These are phyloP conservation scores for Octonoba sinensis DNA, from an alignment of 2,888 invertebrate genomes.

Conservation along the genomic window DNA sequence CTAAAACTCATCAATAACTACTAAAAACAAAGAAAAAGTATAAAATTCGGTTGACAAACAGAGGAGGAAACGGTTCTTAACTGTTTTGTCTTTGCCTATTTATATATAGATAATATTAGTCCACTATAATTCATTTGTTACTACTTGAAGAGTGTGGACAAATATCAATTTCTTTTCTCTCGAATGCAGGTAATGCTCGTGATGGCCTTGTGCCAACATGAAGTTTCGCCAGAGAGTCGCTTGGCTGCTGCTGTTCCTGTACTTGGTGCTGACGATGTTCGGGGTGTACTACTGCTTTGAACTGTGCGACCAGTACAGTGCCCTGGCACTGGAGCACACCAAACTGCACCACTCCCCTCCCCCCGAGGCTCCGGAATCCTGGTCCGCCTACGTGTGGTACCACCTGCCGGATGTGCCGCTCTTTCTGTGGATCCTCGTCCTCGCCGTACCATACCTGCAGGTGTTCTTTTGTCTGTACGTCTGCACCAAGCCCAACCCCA, in stretches of 20 bases:
- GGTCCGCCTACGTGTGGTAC: conserved; percentile 15
- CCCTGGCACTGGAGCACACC: conserved; percentile 45
- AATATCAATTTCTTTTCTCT: not conserved
- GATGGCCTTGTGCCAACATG: conserved; percentile 45
- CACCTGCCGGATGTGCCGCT: conserved; percentile 59
- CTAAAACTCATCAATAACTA: too few species aligned
- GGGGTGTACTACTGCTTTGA: conserved; percentile 54
- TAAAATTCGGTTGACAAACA: too few species aligned
- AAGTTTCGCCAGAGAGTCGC: conserved; percentile 63
- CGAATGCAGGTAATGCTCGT: conserved; percentile 19
- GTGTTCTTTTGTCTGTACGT: conserved; percentile 54
- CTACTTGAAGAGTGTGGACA: too few species aligned
- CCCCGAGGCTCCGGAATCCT: not conserved
- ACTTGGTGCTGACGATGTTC: conserved; percentile 38
- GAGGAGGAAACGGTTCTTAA: too few species aligned
- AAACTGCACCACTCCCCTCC: conserved; percentile 47
- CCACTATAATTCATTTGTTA: too few species aligned
- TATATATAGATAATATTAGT: too few species aligned
- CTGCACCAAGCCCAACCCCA: conserved; percentile 43
- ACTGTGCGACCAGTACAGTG: conserved; percentile 52
- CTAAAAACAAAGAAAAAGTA: too few species aligned
- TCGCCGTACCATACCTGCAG: conserved; percentile 45
- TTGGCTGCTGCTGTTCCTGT: conserved; percentile 55
- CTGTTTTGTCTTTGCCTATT: too few species aligned
- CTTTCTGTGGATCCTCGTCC: conserved; percentile 37